Conservation (phyloP, 2,888 invertebrate genomes). For the Ethmia dodecea region DNA sequence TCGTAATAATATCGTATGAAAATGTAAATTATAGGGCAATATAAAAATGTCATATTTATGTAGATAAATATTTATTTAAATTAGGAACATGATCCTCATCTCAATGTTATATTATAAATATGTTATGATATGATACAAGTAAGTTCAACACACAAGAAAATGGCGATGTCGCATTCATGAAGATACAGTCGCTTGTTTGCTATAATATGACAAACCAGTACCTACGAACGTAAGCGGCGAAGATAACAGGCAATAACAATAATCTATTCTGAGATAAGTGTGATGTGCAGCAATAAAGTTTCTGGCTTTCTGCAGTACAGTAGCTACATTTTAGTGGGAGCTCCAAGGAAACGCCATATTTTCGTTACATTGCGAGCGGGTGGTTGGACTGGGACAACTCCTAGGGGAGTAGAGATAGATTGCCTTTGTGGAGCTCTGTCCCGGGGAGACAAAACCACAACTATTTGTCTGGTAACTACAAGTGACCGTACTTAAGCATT, state of each 20-base stretch:
- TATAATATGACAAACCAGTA: conserved; percentile 9
- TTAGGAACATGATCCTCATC: too few relatives aligned
- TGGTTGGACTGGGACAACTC: conserved; percentile 33
- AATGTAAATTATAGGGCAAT: background rate
- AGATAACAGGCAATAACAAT: conserved; percentile 27
- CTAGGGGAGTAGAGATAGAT: conserved; percentile 46
- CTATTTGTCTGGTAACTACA: conserved; percentile 31
- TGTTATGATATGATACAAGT: too few relatives aligned
- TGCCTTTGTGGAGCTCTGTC: conserved; percentile 41
- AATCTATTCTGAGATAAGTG: conserved; percentile 23
- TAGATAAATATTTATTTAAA: background rate
- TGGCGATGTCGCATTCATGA: background rate
- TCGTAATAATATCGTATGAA: background rate
- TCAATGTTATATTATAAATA: too few relatives aligned
- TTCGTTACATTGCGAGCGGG: conserved; percentile 36
- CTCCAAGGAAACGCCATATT: conserved; percentile 42
- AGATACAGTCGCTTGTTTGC: conserved; percentile 1
- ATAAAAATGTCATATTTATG: background rate
- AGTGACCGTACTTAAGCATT: conserved; percentile 10
- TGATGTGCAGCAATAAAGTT: conserved; percentile 27
- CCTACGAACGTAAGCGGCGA: conserved; percentile 13
- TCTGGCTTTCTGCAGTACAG: conserved; percentile 11
- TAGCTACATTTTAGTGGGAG: conserved; percentile 23
- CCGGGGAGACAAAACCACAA: conserved; percentile 34
- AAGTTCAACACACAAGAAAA: background rate